A percentile compares a stretch with the other conserved stretches of the same genome.
Evolutionary conservation across 2,888 invertebrate species (phyloP).

Genomic region (Achlya flavicornis): DNA sequence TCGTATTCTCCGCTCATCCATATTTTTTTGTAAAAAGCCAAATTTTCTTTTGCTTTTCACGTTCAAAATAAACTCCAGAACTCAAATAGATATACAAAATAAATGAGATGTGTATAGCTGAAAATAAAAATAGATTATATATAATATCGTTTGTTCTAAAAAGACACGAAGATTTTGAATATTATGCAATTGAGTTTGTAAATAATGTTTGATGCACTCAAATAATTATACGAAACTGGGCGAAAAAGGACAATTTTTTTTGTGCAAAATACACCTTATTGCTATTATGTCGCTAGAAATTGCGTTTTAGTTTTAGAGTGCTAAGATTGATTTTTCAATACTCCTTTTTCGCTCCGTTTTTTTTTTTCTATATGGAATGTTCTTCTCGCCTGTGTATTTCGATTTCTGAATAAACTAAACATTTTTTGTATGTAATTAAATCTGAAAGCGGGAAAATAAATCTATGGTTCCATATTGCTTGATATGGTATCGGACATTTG

Average conservation of each 20-base stretch:
- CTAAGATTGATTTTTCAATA: background rate
- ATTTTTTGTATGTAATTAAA: too few relatives aligned
- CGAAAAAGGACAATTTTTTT: background rate
- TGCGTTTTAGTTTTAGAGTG: background rate
- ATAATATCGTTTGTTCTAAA: background rate
- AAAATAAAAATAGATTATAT: background rate
- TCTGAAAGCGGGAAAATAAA: too few relatives aligned
- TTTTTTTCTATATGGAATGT: background rate
- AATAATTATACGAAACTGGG: background rate
- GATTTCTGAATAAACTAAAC: background rate
- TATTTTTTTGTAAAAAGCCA: background rate
- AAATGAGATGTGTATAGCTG: background rate
- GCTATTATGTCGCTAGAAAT: background rate
- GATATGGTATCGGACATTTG: too few relatives aligned
- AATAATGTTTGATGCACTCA: background rate
- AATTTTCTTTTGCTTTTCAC: background rate
- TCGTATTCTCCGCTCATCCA: background rate
- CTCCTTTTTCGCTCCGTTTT: constrained; percentile 1
- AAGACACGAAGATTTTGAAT: background rate
- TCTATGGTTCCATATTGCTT: too few relatives aligned
- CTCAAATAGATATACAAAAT: background rate
- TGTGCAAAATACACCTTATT: background rate
- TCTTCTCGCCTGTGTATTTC: background rate
- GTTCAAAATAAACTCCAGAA: background rate
- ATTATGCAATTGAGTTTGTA: background rate